A percentile compares a stretch with the other conserved stretches of the same genome.
Evolutionary conservation across 1,140 invertebrate species (phyloP).

Genomic region (Listronotus oregonensis): DNA sequence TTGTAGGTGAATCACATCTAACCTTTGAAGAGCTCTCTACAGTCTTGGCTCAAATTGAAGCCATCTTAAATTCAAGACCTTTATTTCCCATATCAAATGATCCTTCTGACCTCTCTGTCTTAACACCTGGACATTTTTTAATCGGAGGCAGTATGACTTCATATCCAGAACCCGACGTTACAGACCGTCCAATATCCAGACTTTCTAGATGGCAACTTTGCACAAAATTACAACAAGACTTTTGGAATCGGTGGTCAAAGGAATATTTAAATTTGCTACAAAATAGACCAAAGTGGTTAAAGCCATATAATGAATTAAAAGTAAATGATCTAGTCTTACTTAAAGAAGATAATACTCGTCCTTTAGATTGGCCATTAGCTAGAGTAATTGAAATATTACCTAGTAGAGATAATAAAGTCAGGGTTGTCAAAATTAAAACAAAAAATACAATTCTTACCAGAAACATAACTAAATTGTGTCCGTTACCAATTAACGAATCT

Average conservation of each 20-base stretch:
- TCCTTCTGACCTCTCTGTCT: too few relatives aligned
- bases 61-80: conserved; percentile 51
- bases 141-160: neutral
- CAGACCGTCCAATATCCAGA: neutral
- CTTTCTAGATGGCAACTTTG: neutral
- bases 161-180: neutral
- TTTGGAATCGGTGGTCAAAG: too few relatives aligned
- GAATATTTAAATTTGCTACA: too few relatives aligned
- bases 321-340: conserved; percentile 35
- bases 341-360: conserved; percentile 39
- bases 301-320: neutral
- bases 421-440: conserved; percentile 18
- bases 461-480: too few relatives aligned
- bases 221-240: too few relatives aligned
- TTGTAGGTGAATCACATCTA: conserved; percentile 27
- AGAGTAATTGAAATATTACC: conserved; percentile 31
- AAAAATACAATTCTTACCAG: neutral
- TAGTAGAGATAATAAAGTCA: conserved; percentile 29
- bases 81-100: conserved; percentile 1
- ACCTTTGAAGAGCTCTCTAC: conserved; percentile 45
- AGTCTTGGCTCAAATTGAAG: conserved; percentile 49
- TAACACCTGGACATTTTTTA: conserved; percentile 4
- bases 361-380: conserved; percentile 40
- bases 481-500: too few relatives aligned
- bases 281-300: too few relatives aligned